phyloP scores from a whole-genome alignment of 2,888 invertebrate genomes.

The Habroteleia sp. region DNA sequence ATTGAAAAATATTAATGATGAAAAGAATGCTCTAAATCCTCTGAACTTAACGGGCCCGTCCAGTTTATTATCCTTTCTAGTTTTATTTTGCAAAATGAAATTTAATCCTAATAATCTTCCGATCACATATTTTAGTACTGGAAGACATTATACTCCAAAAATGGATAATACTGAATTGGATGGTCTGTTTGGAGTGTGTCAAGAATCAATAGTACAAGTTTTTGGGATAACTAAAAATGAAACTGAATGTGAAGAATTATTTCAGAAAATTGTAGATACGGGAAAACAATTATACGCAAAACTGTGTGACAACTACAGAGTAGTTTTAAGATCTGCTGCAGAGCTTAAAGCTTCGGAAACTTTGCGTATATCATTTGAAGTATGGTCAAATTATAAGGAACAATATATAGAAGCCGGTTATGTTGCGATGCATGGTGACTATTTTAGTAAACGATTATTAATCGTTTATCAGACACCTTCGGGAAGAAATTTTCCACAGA shows the following conservation, averaged over 20 bases:
- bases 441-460: conserved; percentile 89
- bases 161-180: conserved; percentile 74
- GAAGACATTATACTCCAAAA: conserved; percentile 86
- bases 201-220: conserved; percentile 86
- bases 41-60: conserved; percentile 90
- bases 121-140: conserved; percentile 86
- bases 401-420: conserved; percentile 88
- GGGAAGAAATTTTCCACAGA: conserved; percentile 84
- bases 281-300: conserved; percentile 84
- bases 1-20: conserved; percentile 83
- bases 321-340: conserved; percentile 85
- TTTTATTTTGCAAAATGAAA: conserved; percentile 87
- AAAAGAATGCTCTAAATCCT: conserved; percentile 82
- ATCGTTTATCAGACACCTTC: conserved; percentile 84
- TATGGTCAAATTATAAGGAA: conserved; percentile 86
- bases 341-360: conserved; percentile 86
- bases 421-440: conserved; percentile 87
- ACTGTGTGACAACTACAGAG: conserved; percentile 86
- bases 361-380: conserved; percentile 86
- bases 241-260: conserved; percentile 82
- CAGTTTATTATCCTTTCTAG: conserved; percentile 87
- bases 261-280: conserved; percentile 83
- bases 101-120: conserved; percentile 85
- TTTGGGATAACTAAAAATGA: conserved; percentile 83
- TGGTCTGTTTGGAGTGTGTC: conserved; percentile 86